Evolutionary conservation across 2,888 invertebrate genomes (phyloP).

Genomic region (Plemyria rubiginata): DNA sequence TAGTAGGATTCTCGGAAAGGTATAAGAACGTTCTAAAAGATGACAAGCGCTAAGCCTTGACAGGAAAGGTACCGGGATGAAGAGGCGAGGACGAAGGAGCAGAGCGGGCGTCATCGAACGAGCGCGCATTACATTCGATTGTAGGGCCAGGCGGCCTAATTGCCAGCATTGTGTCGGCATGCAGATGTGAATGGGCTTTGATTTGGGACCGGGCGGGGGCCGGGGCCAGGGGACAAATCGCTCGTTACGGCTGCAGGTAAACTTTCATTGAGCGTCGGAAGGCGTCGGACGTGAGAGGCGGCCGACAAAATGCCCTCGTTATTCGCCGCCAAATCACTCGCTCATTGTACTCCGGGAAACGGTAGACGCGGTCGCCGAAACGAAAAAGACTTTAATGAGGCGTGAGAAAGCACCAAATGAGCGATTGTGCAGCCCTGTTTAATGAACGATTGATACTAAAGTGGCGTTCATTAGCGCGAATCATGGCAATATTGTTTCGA

Average conservation of each 20-base stretch:
- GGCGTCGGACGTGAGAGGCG: slow-evolving; percentile 85
- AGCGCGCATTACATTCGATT: slow-evolving; percentile 82
- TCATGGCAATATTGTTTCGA: slow-evolving; percentile 52
- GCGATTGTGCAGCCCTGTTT: slow-evolving; percentile 75
- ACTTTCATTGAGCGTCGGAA: slow-evolving; percentile 86
- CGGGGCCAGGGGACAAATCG: slow-evolving; percentile 83
- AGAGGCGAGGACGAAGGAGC: slow-evolving; percentile 44
- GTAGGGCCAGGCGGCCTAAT: slow-evolving; percentile 82
- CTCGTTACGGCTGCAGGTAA: slow-evolving; percentile 85
- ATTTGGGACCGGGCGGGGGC: slow-evolving; percentile 79
- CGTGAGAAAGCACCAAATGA: slow-evolving; percentile 83
- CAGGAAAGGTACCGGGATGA: slow-evolving; percentile 23
- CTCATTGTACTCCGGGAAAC: slow-evolving; percentile 84
- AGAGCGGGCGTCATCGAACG: slow-evolving; percentile 68
- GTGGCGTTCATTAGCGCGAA: slow-evolving; percentile 69
- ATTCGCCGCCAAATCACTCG: slow-evolving; percentile 85
- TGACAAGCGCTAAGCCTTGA: slow-evolving; percentile 2
- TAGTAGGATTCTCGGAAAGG: background rate
- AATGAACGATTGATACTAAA: slow-evolving; percentile 80
- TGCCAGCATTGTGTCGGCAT: slow-evolving; percentile 85
- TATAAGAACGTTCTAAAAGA: background rate
- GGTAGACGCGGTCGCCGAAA: slow-evolving; percentile 83
- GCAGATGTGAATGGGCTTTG: slow-evolving; percentile 86
- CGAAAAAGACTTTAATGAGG: slow-evolving; percentile 84
- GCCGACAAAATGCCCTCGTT: slow-evolving; percentile 85